phyloP scores from a whole-genome alignment of 2,113 vertebrate species.

The Proterorhinus semilunaris region DNA sequence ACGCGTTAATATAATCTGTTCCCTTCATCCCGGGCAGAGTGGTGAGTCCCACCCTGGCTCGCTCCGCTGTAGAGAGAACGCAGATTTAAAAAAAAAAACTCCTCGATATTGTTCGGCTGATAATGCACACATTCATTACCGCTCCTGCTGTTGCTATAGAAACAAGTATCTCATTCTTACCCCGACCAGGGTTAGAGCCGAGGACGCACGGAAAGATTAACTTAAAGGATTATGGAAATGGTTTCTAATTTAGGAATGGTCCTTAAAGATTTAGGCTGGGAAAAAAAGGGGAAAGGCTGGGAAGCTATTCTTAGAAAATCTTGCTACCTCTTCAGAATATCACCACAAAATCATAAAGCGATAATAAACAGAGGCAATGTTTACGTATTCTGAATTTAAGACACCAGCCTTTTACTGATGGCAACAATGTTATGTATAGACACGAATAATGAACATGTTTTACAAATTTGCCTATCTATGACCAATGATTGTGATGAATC shows the following conservation, averaged over 20 bases:
- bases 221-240: slow-evolving; percentile 63
- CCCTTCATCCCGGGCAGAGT: slow-evolving; percentile 97
- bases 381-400: background rate
- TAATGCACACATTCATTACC: slow-evolving; percentile 62
- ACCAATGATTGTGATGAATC: too few relatives aligned
- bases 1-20: slow-evolving; percentile 99
- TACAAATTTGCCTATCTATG: too few relatives aligned
- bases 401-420: too few relatives aligned
- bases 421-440: too few relatives aligned
- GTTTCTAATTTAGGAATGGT: slow-evolving; percentile 58
- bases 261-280: slow-evolving; percentile 36
- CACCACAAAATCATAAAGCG: background rate
- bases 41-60: slow-evolving; percentile 92
- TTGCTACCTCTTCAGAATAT: background rate
- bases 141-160: slow-evolving; percentile 61
- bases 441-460: too few relatives aligned
- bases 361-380: background rate
- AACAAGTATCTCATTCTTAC: slow-evolving; percentile 53
- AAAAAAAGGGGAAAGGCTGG: background rate
- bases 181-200: slow-evolving; percentile 15
- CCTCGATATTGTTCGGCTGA: slow-evolving; percentile 49
- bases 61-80: slow-evolving; percentile 82
- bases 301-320: background rate
- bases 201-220: slow-evolving; percentile 52
- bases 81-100: slow-evolving; percentile 48